Evolutionary conservation across 2,888 invertebrate species (phyloP).

Genomic region (Hirudinaria manillensis): DNA sequence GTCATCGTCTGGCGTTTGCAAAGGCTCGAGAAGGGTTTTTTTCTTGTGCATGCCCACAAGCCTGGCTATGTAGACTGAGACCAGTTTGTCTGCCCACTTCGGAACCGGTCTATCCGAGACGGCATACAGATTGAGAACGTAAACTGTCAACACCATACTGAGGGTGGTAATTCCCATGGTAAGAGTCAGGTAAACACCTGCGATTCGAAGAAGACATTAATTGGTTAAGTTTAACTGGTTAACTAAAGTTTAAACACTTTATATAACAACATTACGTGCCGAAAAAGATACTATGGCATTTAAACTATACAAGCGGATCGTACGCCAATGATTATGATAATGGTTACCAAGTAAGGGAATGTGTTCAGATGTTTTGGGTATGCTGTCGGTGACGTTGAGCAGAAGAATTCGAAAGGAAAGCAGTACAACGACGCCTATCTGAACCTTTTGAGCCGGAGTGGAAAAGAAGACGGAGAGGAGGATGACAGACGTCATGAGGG

Average conservation of each 20-base stretch:
- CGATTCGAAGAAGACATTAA: neutral
- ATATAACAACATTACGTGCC: neutral
- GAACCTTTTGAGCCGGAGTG: slow-evolving; percentile 42
- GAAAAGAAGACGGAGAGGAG: slow-evolving; percentile 42
- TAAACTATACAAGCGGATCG: neutral
- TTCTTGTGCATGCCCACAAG: slow-evolving; percentile 40
- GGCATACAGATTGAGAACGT: slow-evolving; percentile 42
- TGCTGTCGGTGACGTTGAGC: slow-evolving; percentile 42
- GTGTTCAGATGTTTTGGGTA: slow-evolving; percentile 43
- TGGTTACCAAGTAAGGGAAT: slow-evolving; percentile 41
- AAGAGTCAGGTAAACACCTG: slow-evolving; percentile 42
- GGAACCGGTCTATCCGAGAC: slow-evolving; percentile 42
- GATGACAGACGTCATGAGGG: slow-evolving; percentile 42
- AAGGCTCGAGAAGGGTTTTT: neutral
- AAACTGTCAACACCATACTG: slow-evolving; percentile 42
- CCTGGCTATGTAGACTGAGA: slow-evolving; percentile 39
- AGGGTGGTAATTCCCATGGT: slow-evolving; percentile 43
- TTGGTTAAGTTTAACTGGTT: neutral
- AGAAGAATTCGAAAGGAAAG: slow-evolving; percentile 42
- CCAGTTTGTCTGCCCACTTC: slow-evolving; percentile 38
- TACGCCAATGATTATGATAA: neutral
- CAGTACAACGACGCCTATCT: slow-evolving; percentile 42
- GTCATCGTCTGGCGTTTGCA: slow-evolving; percentile 8
- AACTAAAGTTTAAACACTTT: neutral
- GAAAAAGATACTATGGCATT: neutral